A percentile compares a stretch with the other conserved stretches of the same genome.
phyloP scores from a whole-genome alignment of 2,888 invertebrate species.

The Chymomyza procnemis region DNA sequence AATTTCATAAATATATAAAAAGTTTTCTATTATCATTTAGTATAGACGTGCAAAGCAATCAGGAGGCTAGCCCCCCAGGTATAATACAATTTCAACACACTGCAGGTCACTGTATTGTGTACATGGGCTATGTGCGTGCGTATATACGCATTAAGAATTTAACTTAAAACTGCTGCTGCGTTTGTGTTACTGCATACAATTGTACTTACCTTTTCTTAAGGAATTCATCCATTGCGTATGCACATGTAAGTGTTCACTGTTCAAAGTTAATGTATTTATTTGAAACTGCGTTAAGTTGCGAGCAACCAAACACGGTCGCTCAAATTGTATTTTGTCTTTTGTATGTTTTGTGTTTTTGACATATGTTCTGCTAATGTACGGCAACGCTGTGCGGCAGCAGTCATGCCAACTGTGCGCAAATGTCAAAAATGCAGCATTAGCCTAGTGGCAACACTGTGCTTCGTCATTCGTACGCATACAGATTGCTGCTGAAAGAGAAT shows the following conservation, averaged over 20 bases:
- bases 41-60: not conserved
- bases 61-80: too few species aligned
- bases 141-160: not conserved
- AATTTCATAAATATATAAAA: too few species aligned
- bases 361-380: slow-evolving; percentile 29
- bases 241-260: not conserved
- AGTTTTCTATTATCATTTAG: too few species aligned
- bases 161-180: not conserved
- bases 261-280: not conserved
- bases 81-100: slow-evolving; percentile 19
- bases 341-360: slow-evolving; percentile 17
- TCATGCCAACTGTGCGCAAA: slow-evolving; percentile 41
- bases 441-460: slow-evolving; percentile 54
- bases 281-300: not conserved
- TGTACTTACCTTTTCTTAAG: slow-evolving; percentile 67
- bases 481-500: slow-evolving; percentile 53
- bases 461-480: slow-evolving; percentile 66
- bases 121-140: not conserved
- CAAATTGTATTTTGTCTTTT: slow-evolving; percentile 38
- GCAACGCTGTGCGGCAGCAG: slow-evolving; percentile 30
- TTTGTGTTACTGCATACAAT: not conserved
- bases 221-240: slow-evolving; percentile 65
- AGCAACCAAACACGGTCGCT: slow-evolving; percentile 27
- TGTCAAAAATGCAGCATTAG: slow-evolving; percentile 34
- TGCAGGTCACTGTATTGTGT: slow-evolving; percentile 38